These are phyloP conservation scores for Neogobius melanostomus DNA, from an alignment of 2,113 vertebrate genomes.

Conservation along the genomic window DNA sequence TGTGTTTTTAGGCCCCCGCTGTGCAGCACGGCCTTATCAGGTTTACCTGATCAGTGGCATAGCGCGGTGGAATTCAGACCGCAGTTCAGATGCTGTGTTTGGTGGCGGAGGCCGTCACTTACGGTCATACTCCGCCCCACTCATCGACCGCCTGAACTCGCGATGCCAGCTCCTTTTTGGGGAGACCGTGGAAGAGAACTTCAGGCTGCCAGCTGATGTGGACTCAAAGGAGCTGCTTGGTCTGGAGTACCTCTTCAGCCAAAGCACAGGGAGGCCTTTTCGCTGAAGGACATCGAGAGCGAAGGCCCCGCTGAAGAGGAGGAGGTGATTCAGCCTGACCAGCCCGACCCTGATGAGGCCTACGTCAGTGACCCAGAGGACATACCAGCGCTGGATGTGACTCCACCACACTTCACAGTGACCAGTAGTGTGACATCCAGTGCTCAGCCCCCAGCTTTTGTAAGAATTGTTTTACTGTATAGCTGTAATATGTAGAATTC, in stretches of 20 bases:
- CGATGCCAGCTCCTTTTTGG: conserved; percentile 24
- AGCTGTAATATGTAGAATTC: no score
- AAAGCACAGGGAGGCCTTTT: conserved; percentile 22
- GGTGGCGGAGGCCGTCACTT: no score
- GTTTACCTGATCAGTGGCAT: no score
- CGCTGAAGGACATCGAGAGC: conserved; percentile 7
- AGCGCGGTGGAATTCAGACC: no score
- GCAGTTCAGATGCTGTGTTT: no score
- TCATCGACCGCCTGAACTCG: no score
- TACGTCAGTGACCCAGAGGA: neutral
- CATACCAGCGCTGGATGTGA: neutral
- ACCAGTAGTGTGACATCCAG: neutral
- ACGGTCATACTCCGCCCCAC: no score
- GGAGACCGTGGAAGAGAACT: conserved; percentile 28
- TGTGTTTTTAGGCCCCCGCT: no score
- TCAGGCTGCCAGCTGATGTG: neutral
- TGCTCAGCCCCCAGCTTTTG: neutral
- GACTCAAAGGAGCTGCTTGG: conserved; percentile 17
- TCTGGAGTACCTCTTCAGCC: conserved; percentile 29
- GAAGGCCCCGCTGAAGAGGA: conserved; percentile 27
- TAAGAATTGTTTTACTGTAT: no score
- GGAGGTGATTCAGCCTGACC: conserved; percentile 26
- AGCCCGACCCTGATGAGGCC: no score
- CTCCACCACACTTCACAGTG: neutral
- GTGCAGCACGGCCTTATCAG: no score